Percentiles rank a stretch among this genome's conserved stretches.
phyloP scores from a whole-genome alignment of 2,113 vertebrate genomes.

The Osmerus mordax region DNA sequence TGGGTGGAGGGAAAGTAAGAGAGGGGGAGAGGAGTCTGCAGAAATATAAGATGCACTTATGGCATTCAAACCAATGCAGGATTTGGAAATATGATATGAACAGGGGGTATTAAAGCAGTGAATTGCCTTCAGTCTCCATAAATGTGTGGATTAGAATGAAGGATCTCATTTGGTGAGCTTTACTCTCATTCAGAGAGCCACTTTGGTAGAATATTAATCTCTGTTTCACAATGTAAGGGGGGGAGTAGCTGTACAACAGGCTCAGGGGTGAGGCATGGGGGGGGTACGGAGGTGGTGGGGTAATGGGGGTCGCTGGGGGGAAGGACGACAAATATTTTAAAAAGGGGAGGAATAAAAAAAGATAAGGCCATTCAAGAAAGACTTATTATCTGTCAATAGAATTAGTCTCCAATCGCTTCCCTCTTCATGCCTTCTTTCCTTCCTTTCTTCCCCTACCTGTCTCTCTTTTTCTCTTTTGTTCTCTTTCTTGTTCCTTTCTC shows the following conservation, averaged over 20 bases:
- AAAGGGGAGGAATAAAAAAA: conserved; percentile 63
- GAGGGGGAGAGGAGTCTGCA: too few relatives aligned
- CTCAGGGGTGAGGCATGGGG: conserved; percentile 1
- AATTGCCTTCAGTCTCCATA: conserved; percentile 49
- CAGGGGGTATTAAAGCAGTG: conserved; percentile 37
- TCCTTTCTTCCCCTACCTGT: conserved; percentile 32
- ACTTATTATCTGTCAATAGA: conserved; percentile 82
- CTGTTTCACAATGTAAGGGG: conserved; percentile 29
- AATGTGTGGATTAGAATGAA: conserved; percentile 58
- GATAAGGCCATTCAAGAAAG: conserved; percentile 71
- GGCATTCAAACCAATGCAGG: conserved; percentile 34
- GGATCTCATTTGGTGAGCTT: conserved; percentile 60
- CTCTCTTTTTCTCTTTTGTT: conserved; percentile 4
- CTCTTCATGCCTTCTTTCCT: conserved; percentile 56
- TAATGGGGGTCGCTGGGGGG: conserved; percentile 18
- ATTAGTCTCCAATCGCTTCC: conserved; percentile 71
- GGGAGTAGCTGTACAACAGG: neutral
- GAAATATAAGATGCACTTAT: conserved; percentile 10
- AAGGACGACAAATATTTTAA: conserved; percentile 70
- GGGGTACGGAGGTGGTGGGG: conserved; percentile 27
- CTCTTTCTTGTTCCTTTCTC: conserved; percentile 8
- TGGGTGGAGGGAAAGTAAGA: too few relatives aligned
- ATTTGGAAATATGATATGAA: conserved; percentile 44
- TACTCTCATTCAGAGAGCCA: conserved; percentile 51
- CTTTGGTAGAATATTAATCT: conserved; percentile 53